These are phyloP conservation scores for Muricea muricata DNA, from an alignment of 92 coral and sea anemone species.

Conservation along the genomic window DNA sequence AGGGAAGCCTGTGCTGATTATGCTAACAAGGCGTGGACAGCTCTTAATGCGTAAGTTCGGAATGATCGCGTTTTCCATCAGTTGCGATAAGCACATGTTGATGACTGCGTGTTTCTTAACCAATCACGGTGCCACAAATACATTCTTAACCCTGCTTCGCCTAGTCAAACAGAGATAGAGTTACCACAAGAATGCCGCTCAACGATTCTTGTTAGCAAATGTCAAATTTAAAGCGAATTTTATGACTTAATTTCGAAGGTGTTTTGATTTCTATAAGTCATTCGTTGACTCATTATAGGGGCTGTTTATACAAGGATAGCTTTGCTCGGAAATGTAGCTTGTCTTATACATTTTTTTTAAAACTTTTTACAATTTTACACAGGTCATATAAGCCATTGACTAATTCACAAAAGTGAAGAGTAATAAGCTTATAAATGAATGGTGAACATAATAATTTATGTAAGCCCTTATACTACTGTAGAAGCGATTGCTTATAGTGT, in stretches of 20 bases:
- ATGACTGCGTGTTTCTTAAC: not conserved
- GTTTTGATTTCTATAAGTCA: too few species aligned
- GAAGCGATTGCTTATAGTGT: too few species aligned
- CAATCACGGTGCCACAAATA: conserved; percentile 6
- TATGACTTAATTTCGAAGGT: not conserved
- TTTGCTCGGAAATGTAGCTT: too few species aligned
- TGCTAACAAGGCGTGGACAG: conserved; percentile 35
- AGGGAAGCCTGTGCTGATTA: conserved; percentile 8
- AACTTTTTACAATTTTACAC: too few species aligned
- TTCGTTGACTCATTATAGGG: too few species aligned
- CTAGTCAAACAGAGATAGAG: not conserved
- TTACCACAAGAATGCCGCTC: not conserved
- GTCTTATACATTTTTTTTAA: too few species aligned
- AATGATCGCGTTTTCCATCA: not conserved
- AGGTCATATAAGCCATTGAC: too few species aligned
- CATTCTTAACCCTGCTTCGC: conserved; percentile 18
- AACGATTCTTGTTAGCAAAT: conserved; percentile 32
- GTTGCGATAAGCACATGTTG: conserved; percentile 38
- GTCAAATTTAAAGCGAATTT: conserved; percentile 6
- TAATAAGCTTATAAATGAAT: too few species aligned
- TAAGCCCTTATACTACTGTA: too few species aligned
- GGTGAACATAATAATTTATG: too few species aligned
- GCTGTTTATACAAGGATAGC: too few species aligned
- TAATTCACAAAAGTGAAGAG: too few species aligned
- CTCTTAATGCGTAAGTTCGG: not conserved